These are phyloP conservation scores for Myripristis murdjan DNA, from an alignment of 2,797 vertebrate species.

Conservation along the genomic window DNA sequence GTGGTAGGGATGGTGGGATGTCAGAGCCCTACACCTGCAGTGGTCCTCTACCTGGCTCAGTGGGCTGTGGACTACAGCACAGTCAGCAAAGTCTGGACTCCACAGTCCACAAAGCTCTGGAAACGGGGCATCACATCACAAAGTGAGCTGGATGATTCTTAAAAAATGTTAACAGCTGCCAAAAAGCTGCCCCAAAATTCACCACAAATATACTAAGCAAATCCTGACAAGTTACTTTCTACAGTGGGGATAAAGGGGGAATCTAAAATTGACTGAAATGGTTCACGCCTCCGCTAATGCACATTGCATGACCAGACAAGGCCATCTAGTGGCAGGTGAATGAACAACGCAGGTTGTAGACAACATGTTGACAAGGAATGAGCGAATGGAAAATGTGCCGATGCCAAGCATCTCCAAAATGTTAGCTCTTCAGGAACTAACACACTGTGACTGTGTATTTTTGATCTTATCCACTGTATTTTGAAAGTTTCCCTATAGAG, in stretches of 20 bases:
- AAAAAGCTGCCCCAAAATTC: constrained; percentile 2
- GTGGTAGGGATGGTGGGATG: neutral
- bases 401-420: neutral
- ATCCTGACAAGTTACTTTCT: constrained; percentile 1
- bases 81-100: constrained; percentile 84
- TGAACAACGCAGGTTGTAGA: constrained; percentile 14
- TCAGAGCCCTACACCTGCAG: neutral
- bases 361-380: neutral
- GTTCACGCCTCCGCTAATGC: neutral
- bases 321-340: constrained; percentile 70
- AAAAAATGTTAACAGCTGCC: constrained; percentile 10
- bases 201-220: neutral
- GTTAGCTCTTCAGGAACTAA: no score
- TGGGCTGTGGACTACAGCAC: constrained; percentile 74
- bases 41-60: constrained; percentile 60
- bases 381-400: no score
- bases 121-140: constrained; percentile 44
- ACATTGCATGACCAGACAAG: constrained; percentile 24
- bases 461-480: no score
- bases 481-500: no score
- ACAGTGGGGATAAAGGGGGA: neutral
- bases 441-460: no score
- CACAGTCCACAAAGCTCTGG: constrained; percentile 85
- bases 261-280: neutral
- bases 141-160: constrained; percentile 12